Base-by-base conservation (phyloP, 2,888 invertebrate species). In the Caenorhabditis macrosperma region DNA sequence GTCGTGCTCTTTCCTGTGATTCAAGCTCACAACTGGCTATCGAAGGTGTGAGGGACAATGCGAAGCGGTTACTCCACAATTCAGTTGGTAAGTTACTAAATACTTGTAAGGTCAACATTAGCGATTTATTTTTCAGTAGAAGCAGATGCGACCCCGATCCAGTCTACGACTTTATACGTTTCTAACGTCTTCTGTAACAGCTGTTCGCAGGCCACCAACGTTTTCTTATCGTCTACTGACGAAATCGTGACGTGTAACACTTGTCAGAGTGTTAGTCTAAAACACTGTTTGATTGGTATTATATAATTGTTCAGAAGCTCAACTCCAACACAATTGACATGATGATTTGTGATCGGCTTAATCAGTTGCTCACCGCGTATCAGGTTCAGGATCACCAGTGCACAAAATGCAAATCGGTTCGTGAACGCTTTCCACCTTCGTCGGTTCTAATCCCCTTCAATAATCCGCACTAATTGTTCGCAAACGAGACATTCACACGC, bases 371-470 rank as follows among this genome's bases (percentile, higher is more conserved):
- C 30, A 94, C 96, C 94, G 94, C 95, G 0, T 96, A 94, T 90
- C 94, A 94, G 22, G 92, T 98, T 50, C 98, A 99, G 92, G 99
- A 99, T 92, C 93, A 97, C 79, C 94, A 94, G 86, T 99, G 98
- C 91, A 92, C 92, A 26, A 94, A 96, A 89, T 99, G 98, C 91
- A 93, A 94, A 87, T 94, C 95, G 93, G 95, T 95, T 91, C 20
- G 84, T 81, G 33, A n/a, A 4, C 7, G n/a, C 24, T 24, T 24
- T 20, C n/a, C n/a, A n/a, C n/a, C n/a, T n/a, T n/a, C n/a, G n/a
- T n/a, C n/a, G n/a, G n/a, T n/a, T n/a, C n/a, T n/a, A n/a, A n/a
- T n/a, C n/a, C n/a, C n/a, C n/a, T n/a, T n/a, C n/a, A n/a, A n/a
- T n/a, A n/a, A n/a, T n/a, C n/a, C n/a, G n/a, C n/a, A n/a, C n/a